Percentiles rank a stretch among this genome's conserved stretches.
Conservation (phyloP, 2,797 vertebrate species). For the Anabas testudineus region DNA sequence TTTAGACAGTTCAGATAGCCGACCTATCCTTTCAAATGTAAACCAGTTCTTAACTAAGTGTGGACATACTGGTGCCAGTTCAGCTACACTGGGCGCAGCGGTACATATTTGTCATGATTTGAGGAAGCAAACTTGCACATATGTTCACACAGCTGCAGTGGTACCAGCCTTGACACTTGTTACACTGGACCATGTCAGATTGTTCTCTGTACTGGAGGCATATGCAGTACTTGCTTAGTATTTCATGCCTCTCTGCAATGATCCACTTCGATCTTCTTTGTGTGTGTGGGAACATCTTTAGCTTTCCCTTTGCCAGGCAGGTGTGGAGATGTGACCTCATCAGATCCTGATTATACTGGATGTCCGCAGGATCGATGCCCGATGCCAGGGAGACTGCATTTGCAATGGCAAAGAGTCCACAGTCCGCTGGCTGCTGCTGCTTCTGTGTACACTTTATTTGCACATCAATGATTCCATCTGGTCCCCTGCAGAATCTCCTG, state of each 20-base stretch:
- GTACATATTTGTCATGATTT: background rate
- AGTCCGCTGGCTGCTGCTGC: background rate
- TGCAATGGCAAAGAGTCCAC: constrained; percentile 1
- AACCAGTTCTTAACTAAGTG: background rate
- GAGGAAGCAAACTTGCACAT: background rate
- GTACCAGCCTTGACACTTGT: background rate
- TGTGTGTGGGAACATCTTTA: background rate
- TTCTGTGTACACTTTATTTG: background rate
- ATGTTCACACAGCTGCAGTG: background rate
- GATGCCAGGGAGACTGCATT: background rate
- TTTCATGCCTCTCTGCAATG: background rate
- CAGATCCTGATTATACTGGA: background rate
- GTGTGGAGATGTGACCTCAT: background rate
- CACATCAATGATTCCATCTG: background rate
- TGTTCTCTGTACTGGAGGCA: background rate
- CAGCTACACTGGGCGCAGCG: background rate
- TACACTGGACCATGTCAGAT: background rate
- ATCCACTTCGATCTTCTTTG: background rate
- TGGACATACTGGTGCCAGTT: background rate
- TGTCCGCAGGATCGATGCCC: background rate
- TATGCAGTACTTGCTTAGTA: background rate
- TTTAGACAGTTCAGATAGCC: too few relatives aligned
- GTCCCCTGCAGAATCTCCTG: background rate
- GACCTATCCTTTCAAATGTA: too few relatives aligned
- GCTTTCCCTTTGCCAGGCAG: background rate